A percentile compares a stretch with the other conserved stretches of the same genome.
These are phyloP conservation scores for Ypsolopha scabrella DNA, from an alignment of 2,888 invertebrate genomes.

Conservation along the genomic window DNA sequence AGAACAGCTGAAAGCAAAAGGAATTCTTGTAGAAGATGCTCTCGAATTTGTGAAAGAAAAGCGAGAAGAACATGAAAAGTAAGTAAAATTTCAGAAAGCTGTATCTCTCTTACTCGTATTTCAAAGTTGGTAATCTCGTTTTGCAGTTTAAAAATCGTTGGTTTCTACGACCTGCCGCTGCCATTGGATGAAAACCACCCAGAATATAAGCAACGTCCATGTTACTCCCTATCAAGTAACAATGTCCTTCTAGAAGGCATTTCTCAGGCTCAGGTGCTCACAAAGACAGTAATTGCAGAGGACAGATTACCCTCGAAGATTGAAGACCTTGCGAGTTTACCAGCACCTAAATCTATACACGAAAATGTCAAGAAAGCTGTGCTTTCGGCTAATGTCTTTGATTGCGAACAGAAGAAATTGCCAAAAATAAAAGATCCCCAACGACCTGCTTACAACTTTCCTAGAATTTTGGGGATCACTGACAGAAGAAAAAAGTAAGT, in stretches of 20 bases:
- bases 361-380: slow-evolving; percentile 74
- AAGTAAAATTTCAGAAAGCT: slow-evolving; percentile 4
- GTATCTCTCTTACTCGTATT: too few relatives aligned
- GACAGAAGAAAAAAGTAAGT: slow-evolving; percentile 77
- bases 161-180: slow-evolving; percentile 41
- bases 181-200: slow-evolving; percentile 72
- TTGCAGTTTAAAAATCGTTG: slow-evolving; percentile 47
- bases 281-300: slow-evolving; percentile 78
- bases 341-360: slow-evolving; percentile 64
- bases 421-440: slow-evolving; percentile 78
- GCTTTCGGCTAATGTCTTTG: slow-evolving; percentile 76
- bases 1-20: slow-evolving; percentile 60
- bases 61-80: slow-evolving; percentile 35
- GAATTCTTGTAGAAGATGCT: slow-evolving; percentile 73
- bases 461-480: slow-evolving; percentile 81
- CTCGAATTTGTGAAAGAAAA: slow-evolving; percentile 67
- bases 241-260: slow-evolving; percentile 80
- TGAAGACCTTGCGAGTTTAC: slow-evolving; percentile 57
- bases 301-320: slow-evolving; percentile 72
- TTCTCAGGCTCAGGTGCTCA: slow-evolving; percentile 83
- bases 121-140: too few relatives aligned
- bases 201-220: slow-evolving; percentile 73
- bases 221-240: slow-evolving; percentile 70
- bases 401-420: slow-evolving; percentile 82
- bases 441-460: slow-evolving; percentile 79